Evolutionary conservation across 2,113 vertebrate species (phyloP).

Genomic region (Oryzias melastigma): DNA sequence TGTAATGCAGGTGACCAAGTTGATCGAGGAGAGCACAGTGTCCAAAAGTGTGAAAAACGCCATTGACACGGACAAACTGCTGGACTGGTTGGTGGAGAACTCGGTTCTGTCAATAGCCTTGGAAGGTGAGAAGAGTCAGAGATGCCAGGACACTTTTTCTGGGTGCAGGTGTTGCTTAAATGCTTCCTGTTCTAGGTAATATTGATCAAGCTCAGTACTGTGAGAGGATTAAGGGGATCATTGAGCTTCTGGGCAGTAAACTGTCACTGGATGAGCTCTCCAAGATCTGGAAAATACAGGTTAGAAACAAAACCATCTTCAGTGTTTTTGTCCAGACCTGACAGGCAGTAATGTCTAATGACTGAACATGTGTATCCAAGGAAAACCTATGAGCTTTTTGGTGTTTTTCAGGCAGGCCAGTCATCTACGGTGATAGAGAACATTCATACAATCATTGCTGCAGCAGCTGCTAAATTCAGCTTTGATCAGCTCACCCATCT

Average conservation of each 20-base stretch:
- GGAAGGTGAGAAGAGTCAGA: slow-evolving; percentile 84
- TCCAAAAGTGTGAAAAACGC: slow-evolving; percentile 98
- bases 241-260: slow-evolving; percentile 97
- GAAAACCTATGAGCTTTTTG: slow-evolving; percentile 5
- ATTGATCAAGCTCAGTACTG: slow-evolving; percentile 99
- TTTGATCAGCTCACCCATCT: slow-evolving; percentile 96
- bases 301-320: slow-evolving; percentile 57
- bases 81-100: slow-evolving; percentile 98
- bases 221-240: slow-evolving; percentile 99
- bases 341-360: neutral
- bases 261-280: slow-evolving; percentile 95
- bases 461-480: slow-evolving; percentile 96
- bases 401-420: slow-evolving; percentile 86
- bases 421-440: slow-evolving; percentile 99
- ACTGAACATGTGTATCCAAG: neutral
- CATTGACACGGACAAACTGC: slow-evolving; percentile 92
- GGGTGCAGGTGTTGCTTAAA: neutral
- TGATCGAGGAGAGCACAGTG: slow-evolving; percentile 98
- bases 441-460: slow-evolving; percentile 97
- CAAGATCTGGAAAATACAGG: slow-evolving; percentile 99
- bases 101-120: slow-evolving; percentile 96
- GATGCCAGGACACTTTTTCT: neutral
- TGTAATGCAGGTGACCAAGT: slow-evolving; percentile 88
- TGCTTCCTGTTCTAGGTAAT: slow-evolving; percentile 81
- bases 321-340: neutral